phyloP scores from a whole-genome alignment of 2,888 invertebrate genomes.

The Elmis aenea region DNA sequence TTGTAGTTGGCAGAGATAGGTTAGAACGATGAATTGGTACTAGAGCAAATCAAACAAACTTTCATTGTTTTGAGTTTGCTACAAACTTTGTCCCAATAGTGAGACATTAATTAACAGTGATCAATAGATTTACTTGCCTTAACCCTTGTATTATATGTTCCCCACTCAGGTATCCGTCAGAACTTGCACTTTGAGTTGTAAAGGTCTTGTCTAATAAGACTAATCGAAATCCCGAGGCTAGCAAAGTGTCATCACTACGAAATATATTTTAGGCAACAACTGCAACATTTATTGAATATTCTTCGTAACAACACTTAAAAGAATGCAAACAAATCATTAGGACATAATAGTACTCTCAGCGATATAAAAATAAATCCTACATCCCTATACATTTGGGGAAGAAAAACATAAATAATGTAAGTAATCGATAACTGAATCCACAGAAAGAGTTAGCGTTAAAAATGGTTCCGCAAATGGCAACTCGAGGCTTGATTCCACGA shows the following conservation, averaged over 20 bases:
- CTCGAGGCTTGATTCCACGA: slow-evolving; percentile 6
- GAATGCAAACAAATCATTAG: no score
- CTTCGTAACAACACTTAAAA: no score
- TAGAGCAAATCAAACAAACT: slow-evolving; percentile 16
- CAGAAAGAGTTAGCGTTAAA: slow-evolving; percentile 7
- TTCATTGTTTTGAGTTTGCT: slow-evolving; percentile 17
- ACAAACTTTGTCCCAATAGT: slow-evolving; percentile 12
- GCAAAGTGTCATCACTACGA: no score
- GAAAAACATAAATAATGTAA: slow-evolving; percentile 11
- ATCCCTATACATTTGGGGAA: no score
- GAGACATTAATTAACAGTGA: slow-evolving; percentile 17
- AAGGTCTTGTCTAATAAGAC: no score
- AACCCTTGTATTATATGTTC: slow-evolving; percentile 7
- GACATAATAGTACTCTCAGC: slow-evolving; percentile 3
- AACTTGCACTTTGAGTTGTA: no score
- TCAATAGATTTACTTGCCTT: slow-evolving; percentile 12
- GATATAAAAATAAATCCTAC: slow-evolving; percentile 4
- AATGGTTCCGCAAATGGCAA: slow-evolving; percentile 10
- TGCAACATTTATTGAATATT: no score
- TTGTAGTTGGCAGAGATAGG: slow-evolving; percentile 10
- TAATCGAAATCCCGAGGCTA: no score
- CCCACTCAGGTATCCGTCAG: slow-evolving; percentile 10
- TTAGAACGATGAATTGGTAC: slow-evolving; percentile 7
- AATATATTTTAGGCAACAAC: background rate
- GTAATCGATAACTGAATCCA: slow-evolving; percentile 8